Evolutionary conservation across 2,888 invertebrate genomes (phyloP), one percentile per base, ranked within the genome.

Genomic region (Metopia argyrocephala): DNA sequence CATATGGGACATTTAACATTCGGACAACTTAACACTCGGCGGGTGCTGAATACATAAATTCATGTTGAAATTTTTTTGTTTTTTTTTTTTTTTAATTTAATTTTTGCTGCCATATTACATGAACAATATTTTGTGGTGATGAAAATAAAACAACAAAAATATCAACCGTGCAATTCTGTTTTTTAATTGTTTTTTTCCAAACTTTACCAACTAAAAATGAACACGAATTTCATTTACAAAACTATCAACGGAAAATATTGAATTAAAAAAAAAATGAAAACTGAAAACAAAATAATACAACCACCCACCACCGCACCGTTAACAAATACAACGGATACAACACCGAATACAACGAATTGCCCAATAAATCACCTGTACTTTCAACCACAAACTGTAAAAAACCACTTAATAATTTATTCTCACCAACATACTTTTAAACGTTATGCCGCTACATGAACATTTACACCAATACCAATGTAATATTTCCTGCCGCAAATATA

Each of bases 341-440:
- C 6, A 38, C 20, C 15, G 38, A 25, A 62, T 70, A 70, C 74
- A 66, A 70, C 74, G 74, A 81, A 81, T 78, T 81, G 78, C 70
- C 66, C 62, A 70, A 81, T 81, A 81, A 81, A 81, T 81, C 78
- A 75, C 74, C 78, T 78, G 78, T 46, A 70, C 71, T 50, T 69
- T 74, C 61, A 66, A 79, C 80, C 74, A 56, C 80, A 71, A 82
- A 82, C 69, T 66, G 66, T 62, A 45, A 62, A n/a, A n/a, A 81
- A 78, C 81, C 78, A 81, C 81, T 81, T 78, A 81, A 81, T 81
- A 81, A 81, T 81, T 81, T 74, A 81, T 81, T 78, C 70, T 78
- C 56, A 69, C 70, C 9, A 70, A 75, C 62, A 57, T 74, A 45
- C 78, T 62, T 71, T 74, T 56, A 78, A 79, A 69, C n/a, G n/a